These are phyloP conservation scores for Cephus pulcher DNA, from an alignment of 2,888 invertebrate species.

Conservation along the genomic window DNA sequence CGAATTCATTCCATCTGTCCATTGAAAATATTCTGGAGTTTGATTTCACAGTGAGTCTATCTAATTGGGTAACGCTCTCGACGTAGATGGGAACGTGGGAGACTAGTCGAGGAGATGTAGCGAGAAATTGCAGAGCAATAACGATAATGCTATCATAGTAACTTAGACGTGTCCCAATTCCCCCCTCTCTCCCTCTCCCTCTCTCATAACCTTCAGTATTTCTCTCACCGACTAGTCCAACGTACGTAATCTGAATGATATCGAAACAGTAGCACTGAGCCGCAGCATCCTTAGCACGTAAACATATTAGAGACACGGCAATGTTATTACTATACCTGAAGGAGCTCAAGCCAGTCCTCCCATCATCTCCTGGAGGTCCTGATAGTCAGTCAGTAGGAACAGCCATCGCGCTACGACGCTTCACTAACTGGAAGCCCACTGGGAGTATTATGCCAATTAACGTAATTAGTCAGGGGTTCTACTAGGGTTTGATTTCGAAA, in stretches of 20 bases:
- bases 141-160: too few species aligned
- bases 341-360: conserved; percentile 13
- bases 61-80: too few species aligned
- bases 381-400: conserved; percentile 18
- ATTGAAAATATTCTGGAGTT: neutral
- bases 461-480: conserved; percentile 47
- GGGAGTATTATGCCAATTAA: conserved; percentile 56
- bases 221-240: neutral
- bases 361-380: conserved; percentile 6
- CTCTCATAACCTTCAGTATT: neutral
- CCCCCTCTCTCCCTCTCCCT: neutral
- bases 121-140: too few species aligned
- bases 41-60: neutral
- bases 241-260: too few species aligned
- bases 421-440: conserved; percentile 39
- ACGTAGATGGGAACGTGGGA: too few species aligned
- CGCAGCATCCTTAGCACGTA: conserved; percentile 24
- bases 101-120: too few species aligned
- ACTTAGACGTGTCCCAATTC: neutral
- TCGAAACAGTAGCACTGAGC: conserved; percentile 10
- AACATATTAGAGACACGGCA: conserved; percentile 30
- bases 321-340: conserved; percentile 24
- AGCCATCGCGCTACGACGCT: conserved; percentile 4
- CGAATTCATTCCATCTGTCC: neutral
- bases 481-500: conserved; percentile 38